Percentiles rank a stretch among this genome's conserved stretches.
Conservation (phyloP, 2,113 vertebrate species). For the Bagarius yarrelli region DNA sequence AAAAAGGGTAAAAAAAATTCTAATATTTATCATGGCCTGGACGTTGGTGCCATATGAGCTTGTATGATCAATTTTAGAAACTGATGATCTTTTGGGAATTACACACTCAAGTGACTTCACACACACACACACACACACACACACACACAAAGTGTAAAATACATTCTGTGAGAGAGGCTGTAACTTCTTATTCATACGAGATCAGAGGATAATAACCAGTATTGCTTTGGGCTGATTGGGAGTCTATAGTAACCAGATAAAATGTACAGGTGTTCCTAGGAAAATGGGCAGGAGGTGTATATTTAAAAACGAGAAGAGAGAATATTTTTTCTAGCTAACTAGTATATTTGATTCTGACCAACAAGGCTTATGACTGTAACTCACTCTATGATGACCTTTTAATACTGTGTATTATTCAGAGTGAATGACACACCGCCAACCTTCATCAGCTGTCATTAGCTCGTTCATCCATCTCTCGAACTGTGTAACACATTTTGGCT, state of each 20-base stretch:
- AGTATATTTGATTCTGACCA: background rate
- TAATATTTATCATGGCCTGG: background rate
- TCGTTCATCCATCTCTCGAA: conserved; percentile 4
- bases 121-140: no score
- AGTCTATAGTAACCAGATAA: background rate
- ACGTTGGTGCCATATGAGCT: background rate
- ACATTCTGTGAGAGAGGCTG: background rate
- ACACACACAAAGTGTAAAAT: no score
- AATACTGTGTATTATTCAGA: conserved; percentile 15
- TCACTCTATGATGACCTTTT: conserved; percentile 28
- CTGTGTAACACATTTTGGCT: conserved; percentile 12
- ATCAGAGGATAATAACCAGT: background rate
- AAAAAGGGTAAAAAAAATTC: background rate
- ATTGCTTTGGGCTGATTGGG: background rate
- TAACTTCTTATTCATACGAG: background rate
- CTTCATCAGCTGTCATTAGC: conserved; percentile 9
- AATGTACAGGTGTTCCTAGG: background rate
- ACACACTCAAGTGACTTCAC: background rate
- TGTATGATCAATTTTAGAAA: background rate
- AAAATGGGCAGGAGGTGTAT: background rate
- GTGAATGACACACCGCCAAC: conserved; percentile 16
- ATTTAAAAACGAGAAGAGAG: background rate
- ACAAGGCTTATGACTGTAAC: conserved; percentile 11
- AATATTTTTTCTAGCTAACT: background rate
- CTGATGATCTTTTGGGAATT: background rate